These are phyloP conservation scores for Pipra filicauda DNA, from an alignment of 2,113 vertebrate genomes.

Conservation along the genomic window DNA sequence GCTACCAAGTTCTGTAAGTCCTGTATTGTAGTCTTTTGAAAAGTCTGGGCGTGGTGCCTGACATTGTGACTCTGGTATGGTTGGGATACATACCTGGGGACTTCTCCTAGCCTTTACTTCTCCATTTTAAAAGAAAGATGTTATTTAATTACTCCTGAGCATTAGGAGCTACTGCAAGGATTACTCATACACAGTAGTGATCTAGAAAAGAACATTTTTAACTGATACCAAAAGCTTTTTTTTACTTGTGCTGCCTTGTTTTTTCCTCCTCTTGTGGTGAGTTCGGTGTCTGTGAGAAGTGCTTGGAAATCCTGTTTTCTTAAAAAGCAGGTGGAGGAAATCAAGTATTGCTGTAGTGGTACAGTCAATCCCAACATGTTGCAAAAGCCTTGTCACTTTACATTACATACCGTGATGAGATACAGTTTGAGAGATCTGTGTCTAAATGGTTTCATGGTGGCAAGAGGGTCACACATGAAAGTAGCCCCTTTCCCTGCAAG, in stretches of 20 bases:
- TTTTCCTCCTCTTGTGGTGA: neutral
- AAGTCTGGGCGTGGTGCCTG: neutral
- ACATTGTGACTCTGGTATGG: accelerated
- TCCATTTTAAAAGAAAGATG: neutral
- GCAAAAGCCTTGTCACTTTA: conserved; percentile 25
- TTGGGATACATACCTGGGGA: neutral
- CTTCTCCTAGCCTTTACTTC: neutral
- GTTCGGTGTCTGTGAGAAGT: neutral
- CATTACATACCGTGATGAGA: neutral
- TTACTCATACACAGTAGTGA: neutral
- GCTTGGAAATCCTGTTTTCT: neutral
- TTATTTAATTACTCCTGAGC: neutral
- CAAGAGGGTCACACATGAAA: conserved; percentile 14
- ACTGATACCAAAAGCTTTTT: neutral
- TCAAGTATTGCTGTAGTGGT: neutral
- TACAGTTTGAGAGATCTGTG: neutral
- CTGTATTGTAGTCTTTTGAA: neutral
- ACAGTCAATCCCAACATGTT: neutral
- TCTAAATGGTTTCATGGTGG: conserved; percentile 23
- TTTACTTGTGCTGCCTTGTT: neutral
- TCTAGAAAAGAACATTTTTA: neutral
- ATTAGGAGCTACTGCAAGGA: neutral
- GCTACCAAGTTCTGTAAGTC: neutral
- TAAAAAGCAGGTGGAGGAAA: neutral
- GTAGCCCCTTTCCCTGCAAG: neutral